Conservation (phyloP, 2,888 invertebrate genomes). For the Neria commutata region DNA sequence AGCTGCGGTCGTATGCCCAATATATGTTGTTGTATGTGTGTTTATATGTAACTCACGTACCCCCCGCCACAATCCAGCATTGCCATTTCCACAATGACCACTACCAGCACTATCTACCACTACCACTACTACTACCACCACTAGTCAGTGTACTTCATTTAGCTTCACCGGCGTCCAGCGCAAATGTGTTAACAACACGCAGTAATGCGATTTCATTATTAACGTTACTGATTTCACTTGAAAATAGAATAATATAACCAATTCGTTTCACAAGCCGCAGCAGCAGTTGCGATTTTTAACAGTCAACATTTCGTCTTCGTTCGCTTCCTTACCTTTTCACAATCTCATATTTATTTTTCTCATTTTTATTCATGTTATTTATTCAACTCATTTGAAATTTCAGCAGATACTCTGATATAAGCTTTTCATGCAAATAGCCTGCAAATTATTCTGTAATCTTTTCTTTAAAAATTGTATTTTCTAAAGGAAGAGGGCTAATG, state of each 20-base stretch:
- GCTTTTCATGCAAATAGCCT: too few species aligned
- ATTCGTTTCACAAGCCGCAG: too few species aligned
- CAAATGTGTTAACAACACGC: background rate
- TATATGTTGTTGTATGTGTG: background rate
- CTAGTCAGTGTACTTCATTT: too few species aligned
- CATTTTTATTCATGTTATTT: background rate
- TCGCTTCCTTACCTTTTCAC: background rate
- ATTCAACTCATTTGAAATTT: too few species aligned
- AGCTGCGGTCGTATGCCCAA: slow-evolving; percentile 9
- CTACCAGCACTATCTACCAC: too few species aligned
- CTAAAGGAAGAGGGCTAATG: too few species aligned
- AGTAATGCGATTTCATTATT: background rate
- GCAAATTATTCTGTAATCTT: too few species aligned
- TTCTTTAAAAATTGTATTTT: too few species aligned
- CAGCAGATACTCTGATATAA: too few species aligned
- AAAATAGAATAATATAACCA: background rate
- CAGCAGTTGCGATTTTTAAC: too few species aligned
- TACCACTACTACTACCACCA: too few species aligned
- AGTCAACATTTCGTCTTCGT: background rate
- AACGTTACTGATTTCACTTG: background rate
- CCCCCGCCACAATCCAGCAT: background rate
- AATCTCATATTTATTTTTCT: background rate
- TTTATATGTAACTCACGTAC: background rate
- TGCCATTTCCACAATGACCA: background rate
- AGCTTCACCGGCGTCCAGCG: background rate